These are phyloP conservation scores for Acronicta alni DNA, from an alignment of 2,888 invertebrate species.

Conservation along the genomic window DNA sequence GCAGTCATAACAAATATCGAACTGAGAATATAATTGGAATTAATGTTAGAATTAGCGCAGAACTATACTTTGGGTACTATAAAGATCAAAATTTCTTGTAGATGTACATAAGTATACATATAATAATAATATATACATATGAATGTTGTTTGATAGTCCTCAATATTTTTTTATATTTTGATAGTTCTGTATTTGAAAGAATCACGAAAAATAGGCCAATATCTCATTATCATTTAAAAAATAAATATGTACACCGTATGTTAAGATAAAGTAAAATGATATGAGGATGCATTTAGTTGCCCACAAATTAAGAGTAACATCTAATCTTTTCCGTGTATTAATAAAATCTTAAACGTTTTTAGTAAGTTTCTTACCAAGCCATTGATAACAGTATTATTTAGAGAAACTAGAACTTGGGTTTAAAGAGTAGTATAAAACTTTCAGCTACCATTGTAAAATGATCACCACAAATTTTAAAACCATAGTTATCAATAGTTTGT, in stretches of 20 bases:
- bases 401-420: conserved; percentile 85
- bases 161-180: conserved; percentile 90
- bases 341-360: conserved; percentile 72
- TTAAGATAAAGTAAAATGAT: conserved; percentile 76
- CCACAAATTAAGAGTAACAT: conserved; percentile 74
- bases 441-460: conserved; percentile 80
- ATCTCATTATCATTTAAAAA: conserved; percentile 85
- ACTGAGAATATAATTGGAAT: conserved; percentile 79
- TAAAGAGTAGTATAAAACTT: conserved; percentile 80
- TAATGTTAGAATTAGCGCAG: conserved; percentile 84
- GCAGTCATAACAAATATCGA: conserved; percentile 75
- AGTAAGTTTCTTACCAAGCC: conserved; percentile 88
- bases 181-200: conserved; percentile 88
- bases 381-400: conserved; percentile 89
- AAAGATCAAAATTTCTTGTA: conserved; percentile 86
- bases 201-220: conserved; percentile 87
- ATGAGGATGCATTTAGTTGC: conserved; percentile 87
- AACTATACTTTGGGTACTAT: conserved; percentile 86
- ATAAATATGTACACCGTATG: conserved; percentile 81
- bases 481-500: conserved; percentile 82
- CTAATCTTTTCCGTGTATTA: conserved; percentile 75
- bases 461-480: conserved; percentile 74
- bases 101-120: conserved; percentile 87
- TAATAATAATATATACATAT: conserved; percentile 86
- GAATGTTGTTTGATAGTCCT: conserved; percentile 89